These are phyloP conservation scores for Agrilus planipennis DNA, from an alignment of 1,140 invertebrate species.

Conservation along the genomic window DNA sequence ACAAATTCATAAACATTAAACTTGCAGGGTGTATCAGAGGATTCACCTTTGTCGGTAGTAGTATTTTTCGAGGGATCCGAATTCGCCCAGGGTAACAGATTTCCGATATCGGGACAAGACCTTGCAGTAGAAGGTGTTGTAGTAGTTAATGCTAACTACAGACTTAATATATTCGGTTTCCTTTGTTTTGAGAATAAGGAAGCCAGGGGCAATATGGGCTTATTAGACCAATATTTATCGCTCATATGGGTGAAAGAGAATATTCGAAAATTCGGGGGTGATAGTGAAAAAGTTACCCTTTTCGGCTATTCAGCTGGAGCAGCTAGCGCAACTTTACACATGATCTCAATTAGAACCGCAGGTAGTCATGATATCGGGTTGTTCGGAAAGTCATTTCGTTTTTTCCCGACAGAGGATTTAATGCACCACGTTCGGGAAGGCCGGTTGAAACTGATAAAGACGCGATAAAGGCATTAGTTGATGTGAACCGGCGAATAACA, in stretches of 20 bases:
- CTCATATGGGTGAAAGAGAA: slow-evolving; percentile 8
- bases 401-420: too few relatives aligned
- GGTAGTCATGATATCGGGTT: too few relatives aligned
- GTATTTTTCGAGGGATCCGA: slow-evolving; percentile 24
- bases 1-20: too few relatives aligned
- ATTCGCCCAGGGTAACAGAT: slow-evolving; percentile 18
- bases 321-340: slow-evolving; percentile 2
- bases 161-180: slow-evolving; percentile 3
- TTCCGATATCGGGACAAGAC: slow-evolving; percentile 48
- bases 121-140: slow-evolving; percentile 50
- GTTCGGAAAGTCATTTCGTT: too few relatives aligned
- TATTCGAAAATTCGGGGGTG: slow-evolving; percentile 4
- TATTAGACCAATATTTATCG: slow-evolving; percentile 7
- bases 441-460: too few relatives aligned
- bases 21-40: slow-evolving; percentile 8
- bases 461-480: too few relatives aligned
- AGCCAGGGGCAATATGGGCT: slow-evolving; percentile 2
- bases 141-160: slow-evolving; percentile 34
- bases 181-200: background rate
- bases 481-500: too few relatives aligned
- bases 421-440: too few relatives aligned
- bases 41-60: slow-evolving; percentile 19
- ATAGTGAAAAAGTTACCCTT: slow-evolving; percentile 6
- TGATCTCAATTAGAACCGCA: slow-evolving; percentile 36
- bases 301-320: slow-evolving; percentile 7